Percentiles rank a stretch among this genome's conserved stretches.
Evolutionary conservation across 2,888 invertebrate genomes (phyloP).

Genomic region (Helobdella robusta): DNA sequence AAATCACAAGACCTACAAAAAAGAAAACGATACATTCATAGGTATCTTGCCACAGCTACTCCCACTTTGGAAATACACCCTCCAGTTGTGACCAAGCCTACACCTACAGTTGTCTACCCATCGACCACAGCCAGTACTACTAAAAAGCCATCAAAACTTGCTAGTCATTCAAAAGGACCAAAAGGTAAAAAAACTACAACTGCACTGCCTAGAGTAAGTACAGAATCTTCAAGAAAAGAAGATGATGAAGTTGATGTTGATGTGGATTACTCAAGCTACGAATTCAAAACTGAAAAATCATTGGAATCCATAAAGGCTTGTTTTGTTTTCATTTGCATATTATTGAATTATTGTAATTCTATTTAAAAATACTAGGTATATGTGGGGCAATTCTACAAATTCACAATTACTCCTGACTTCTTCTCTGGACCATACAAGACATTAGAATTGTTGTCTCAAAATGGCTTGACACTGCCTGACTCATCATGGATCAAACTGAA

Average conservation of each 20-base stretch:
- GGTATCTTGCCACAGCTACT: conserved; percentile 13
- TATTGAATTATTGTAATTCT: no score
- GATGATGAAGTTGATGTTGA: neutral
- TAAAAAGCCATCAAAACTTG: neutral
- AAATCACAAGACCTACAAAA: conserved; percentile 10
- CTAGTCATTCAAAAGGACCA: neutral
- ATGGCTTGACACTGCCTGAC: neutral
- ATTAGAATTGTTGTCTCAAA: neutral
- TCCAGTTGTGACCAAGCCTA: neutral
- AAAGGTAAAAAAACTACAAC: neutral
- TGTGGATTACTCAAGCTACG: neutral
- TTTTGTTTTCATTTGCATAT: no score
- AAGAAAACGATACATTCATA: neutral
- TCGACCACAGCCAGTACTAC: neutral
- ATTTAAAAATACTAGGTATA: no score
- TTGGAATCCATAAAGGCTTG: neutral
- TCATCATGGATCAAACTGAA: conserved; percentile 20
- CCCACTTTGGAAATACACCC: conserved; percentile 1
- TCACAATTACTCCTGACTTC: neutral
- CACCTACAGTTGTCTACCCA: neutral
- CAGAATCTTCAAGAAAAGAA: neutral
- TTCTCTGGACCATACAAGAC: neutral
- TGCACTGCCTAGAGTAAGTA: neutral
- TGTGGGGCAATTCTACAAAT: neutral
- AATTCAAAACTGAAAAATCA: neutral